Base-by-base conservation (phyloP, 2,797 vertebrate genomes). In the Diplodus puntazzo region DNA sequence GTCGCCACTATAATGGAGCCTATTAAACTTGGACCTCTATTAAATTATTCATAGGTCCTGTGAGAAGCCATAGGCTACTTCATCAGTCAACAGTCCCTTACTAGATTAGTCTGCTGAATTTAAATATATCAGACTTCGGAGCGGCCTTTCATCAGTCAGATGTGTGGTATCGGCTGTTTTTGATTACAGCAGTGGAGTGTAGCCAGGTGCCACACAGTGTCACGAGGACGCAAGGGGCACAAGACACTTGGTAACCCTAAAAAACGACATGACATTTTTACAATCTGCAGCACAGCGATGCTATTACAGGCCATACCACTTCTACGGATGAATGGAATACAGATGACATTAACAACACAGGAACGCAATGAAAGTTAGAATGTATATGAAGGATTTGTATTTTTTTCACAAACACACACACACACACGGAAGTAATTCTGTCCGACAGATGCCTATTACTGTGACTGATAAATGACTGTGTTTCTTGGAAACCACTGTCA, bases 1-100 rank as follows among this genome's bases (percentile, higher is more conserved):
- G 57, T 69, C 61, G 69, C 68, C 61, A 68, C 43, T 68, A 76
- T 88, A 77, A 84, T 89, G 76, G 75, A 87, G 73, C 69, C 87
- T 79, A 88, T 91, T 89, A 92, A 92, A 93, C 77, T 83, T 77
- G 45, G 65, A 79, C 82, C 76, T 78, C 57, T 65, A 42, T 81
- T 94, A 55, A 93, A 94, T 93, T 86, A 94, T 94, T 93, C 87
- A 94, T 80, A 68, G 79, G 70, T 77, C 66, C 81, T 77, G 88
- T 87, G 79, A 90, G 89, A 84, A 90, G 89, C 92, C 91, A 93
- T 84, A 64, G 91, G 87, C 91, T 86, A 88, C 87, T 79, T 90
- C 88, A 91, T 93, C 88, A 92, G 88, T 94, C 93, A 92, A 42
- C 80, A 52, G 34, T 81, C 80, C 70, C 69, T 60, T 81, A 86